Evolutionary conservation across 1,140 invertebrate species (phyloP).

Genomic region (Agraylea sexmaculata): DNA sequence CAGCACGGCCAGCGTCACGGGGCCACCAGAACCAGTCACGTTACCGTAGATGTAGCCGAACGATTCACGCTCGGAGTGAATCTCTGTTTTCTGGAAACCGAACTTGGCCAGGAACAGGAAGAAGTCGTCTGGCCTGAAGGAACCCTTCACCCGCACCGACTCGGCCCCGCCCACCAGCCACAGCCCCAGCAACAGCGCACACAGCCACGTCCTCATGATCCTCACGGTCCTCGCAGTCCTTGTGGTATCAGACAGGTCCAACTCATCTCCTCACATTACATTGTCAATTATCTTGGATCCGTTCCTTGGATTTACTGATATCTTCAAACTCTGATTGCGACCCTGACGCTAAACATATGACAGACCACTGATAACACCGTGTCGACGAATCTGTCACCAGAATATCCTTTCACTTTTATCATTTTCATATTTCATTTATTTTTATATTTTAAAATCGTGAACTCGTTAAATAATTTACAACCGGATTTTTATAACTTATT

Average conservation of each 20-base stretch:
- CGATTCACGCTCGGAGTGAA: conserved; percentile 63
- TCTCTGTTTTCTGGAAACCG: conserved; percentile 93
- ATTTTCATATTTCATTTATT: too few species aligned
- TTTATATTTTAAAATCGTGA: too few species aligned
- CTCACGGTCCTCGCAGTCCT: conserved; percentile 3
- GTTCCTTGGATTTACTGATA: not conserved
- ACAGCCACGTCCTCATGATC: not conserved
- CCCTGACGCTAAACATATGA: too few species aligned
- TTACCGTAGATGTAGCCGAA: conserved; percentile 83
- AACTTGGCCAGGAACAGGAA: conserved; percentile 91
- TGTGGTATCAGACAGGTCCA: too few species aligned
- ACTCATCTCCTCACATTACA: too few species aligned
- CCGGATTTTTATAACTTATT: too few species aligned
- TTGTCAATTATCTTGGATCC: not conserved
- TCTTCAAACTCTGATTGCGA: not conserved
- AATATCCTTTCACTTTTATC: too few species aligned
- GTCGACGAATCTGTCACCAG: not conserved
- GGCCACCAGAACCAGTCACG: conserved; percentile 56
- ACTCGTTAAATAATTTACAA: too few species aligned
- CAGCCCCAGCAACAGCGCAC: conserved; percentile 4
- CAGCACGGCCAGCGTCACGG: conserved; percentile 76
- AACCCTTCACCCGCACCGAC: conserved; percentile 45
- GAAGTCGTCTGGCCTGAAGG: conserved; percentile 60
- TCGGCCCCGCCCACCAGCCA: not conserved
- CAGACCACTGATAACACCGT: too few species aligned